Evolutionary conservation across 2,888 invertebrate species (phyloP).

Genomic region (Diploptera punctata): DNA sequence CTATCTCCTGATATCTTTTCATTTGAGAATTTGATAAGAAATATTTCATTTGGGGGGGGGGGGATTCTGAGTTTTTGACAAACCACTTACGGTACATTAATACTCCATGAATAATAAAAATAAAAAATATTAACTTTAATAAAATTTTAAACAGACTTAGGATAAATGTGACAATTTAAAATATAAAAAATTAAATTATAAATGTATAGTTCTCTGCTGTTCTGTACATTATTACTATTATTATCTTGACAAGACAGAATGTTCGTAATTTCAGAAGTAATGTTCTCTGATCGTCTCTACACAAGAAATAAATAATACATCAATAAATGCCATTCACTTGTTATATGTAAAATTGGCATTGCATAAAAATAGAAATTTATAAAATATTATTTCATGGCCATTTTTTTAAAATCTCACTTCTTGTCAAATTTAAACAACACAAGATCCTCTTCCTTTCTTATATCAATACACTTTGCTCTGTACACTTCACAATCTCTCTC

Average conservation of each 20-base stretch:
- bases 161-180: constrained; percentile 2
- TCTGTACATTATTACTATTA: constrained; percentile 5
- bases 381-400: constrained; percentile 17
- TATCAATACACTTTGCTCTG: background rate
- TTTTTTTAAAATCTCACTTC: constrained; percentile 21
- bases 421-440: background rate
- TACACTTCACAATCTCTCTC: constrained; percentile 1
- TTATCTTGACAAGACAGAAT: background rate
- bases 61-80: no score
- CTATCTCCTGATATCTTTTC: background rate
- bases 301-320: constrained; percentile 26
- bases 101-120: no score
- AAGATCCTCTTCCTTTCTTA: background rate
- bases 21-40: background rate
- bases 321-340: constrained; percentile 15
- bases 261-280: background rate
- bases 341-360: constrained; percentile 11
- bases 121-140: no score
- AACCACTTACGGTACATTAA: no score
- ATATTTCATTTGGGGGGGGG: background rate
- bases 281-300: constrained; percentile 2
- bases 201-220: constrained; percentile 5
- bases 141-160: background rate
- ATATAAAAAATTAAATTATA: background rate
- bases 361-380: constrained; percentile 38